phyloP scores from a whole-genome alignment of 1,140 invertebrate genomes.

The Procambarus clarkii region DNA sequence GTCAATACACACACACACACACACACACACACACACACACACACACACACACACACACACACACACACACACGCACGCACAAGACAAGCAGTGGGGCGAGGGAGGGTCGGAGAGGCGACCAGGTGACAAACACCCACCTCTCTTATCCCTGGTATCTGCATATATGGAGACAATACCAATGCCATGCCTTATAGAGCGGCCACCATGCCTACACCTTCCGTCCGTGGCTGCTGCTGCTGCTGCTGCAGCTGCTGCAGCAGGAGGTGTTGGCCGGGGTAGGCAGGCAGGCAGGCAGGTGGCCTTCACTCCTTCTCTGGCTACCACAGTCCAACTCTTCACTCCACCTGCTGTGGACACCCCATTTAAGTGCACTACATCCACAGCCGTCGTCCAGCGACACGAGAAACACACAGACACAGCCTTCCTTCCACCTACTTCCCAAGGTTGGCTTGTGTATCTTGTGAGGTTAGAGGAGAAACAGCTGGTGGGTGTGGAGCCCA shows the following conservation, averaged over 20 bases:
- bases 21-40: neutral
- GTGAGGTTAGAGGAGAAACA: neutral
- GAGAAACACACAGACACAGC: neutral
- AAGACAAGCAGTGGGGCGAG: neutral
- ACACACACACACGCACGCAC: neutral
- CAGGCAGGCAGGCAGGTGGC: neutral
- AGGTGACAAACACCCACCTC: neutral
- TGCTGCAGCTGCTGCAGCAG: too few species aligned
- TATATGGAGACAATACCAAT: conserved; percentile 22
- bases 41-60: neutral
- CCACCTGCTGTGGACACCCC: neutral
- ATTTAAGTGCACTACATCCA: neutral
- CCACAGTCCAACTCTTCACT: neutral
- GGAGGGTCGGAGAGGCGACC: neutral
- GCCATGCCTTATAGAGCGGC: conserved; percentile 4
- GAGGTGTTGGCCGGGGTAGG: too few species aligned
- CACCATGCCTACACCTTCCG: neutral
- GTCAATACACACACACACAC: too few species aligned
- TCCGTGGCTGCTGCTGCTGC: neutral
- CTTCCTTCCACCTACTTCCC: neutral
- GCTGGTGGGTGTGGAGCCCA: neutral
- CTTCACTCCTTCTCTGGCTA: neutral
- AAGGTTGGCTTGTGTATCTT: neutral
- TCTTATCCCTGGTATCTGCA: conserved; percentile 18
- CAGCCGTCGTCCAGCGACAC: neutral